These are phyloP conservation scores for Piaya cayana DNA, from an alignment of 2,113 vertebrate species.

Conservation along the genomic window DNA sequence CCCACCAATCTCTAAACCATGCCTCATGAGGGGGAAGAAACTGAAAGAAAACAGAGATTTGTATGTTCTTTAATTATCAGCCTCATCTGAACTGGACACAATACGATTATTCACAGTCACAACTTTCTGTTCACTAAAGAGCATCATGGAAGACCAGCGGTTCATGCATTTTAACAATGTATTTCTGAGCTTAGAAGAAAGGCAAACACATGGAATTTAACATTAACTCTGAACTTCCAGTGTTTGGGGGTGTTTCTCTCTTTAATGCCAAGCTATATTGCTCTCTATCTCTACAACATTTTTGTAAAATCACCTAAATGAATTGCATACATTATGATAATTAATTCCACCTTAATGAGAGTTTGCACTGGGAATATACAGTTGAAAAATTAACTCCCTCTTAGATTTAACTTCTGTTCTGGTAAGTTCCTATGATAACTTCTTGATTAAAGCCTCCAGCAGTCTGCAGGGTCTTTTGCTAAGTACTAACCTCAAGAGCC, in stretches of 20 bases:
- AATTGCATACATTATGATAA: background rate
- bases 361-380: background rate
- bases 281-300: background rate
- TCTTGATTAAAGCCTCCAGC: background rate
- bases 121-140: background rate
- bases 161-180: background rate
- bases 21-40: accelerated
- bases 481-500: background rate
- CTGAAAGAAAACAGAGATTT: background rate
- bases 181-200: background rate
- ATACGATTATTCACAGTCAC: background rate
- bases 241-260: background rate
- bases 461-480: background rate
- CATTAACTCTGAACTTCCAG: background rate
- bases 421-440: background rate
- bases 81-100: background rate
- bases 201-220: background rate
- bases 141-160: background rate
- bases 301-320: background rate
- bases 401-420: background rate
- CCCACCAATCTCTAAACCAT: too few species aligned
- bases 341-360: background rate
- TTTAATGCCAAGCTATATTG: background rate
- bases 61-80: background rate
- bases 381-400: background rate